Evolutionary conservation across 2,888 invertebrate species (phyloP).

Genomic region (Stenoptilia bipunctidactyla): DNA sequence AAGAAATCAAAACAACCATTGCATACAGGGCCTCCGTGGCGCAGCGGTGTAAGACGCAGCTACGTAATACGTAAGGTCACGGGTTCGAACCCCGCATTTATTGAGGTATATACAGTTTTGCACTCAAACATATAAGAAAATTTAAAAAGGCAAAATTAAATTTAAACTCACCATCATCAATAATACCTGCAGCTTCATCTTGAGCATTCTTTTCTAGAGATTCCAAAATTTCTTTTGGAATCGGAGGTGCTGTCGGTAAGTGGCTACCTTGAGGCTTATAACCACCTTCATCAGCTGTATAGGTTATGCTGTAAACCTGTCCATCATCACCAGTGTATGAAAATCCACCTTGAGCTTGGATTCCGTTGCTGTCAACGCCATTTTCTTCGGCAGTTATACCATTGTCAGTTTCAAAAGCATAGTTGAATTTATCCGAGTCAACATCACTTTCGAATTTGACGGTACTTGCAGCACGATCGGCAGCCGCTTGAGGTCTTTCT

Average conservation of each 20-base stretch:
- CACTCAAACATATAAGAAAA: no score
- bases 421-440: conserved; percentile 35
- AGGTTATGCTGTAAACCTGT: conserved; percentile 45
- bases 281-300: conserved; percentile 48
- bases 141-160: no score
- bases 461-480: conserved; percentile 33
- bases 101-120: no score
- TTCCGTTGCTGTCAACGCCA: conserved; percentile 37
- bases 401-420: conserved; percentile 48
- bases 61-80: no score
- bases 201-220: conserved; percentile 47
- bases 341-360: conserved; percentile 44
- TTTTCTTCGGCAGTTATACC: conserved; percentile 47
- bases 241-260: conserved; percentile 50
- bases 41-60: no score
- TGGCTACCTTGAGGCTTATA: conserved; percentile 46
- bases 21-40: no score
- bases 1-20: no score
- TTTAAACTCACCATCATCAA: conserved; percentile 43
- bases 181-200: conserved; percentile 47
- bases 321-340: conserved; percentile 54
- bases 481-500: conserved; percentile 31
- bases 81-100: no score
- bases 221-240: conserved; percentile 43
- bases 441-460: conserved; percentile 40